Evolutionary conservation across 2,888 invertebrate species (phyloP).

Genomic region (Polydrusus pterygomalis): DNA sequence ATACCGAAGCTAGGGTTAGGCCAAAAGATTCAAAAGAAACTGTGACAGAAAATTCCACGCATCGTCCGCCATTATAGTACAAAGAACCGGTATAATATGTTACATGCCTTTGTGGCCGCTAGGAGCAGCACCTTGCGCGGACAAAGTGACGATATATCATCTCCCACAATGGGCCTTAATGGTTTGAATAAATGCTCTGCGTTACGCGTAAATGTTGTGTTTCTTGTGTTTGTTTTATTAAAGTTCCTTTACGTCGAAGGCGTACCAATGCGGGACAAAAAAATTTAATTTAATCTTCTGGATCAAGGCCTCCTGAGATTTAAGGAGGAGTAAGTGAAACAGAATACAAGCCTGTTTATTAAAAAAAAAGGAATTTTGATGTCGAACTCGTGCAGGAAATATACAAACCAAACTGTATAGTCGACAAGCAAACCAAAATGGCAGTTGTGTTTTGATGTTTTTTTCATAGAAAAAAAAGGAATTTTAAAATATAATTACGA

Average conservation of each 20-base stretch:
- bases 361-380: no score
- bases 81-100: constrained; percentile 71
- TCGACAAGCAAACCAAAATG: no score
- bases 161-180: constrained; percentile 70
- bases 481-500: no score
- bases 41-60: constrained; percentile 64
- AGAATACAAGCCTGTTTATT: no score
- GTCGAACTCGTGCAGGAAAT: no score
- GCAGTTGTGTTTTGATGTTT: no score
- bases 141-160: constrained; percentile 71
- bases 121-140: constrained; percentile 70
- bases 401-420: no score
- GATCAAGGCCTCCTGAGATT: no score
- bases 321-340: no score
- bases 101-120: constrained; percentile 68
- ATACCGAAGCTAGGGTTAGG: constrained; percentile 43
- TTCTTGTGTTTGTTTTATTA: constrained; percentile 55
- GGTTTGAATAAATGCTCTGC: constrained; percentile 71
- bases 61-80: constrained; percentile 60
- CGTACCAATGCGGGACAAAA: no score
- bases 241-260: constrained; percentile 43
- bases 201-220: constrained; percentile 65
- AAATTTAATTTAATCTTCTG: no score
- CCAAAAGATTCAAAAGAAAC: constrained; percentile 42
- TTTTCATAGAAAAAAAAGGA: no score